These are phyloP conservation scores for Masticophis lateralis DNA, from an alignment of 2,797 vertebrate species.

Conservation along the genomic window DNA sequence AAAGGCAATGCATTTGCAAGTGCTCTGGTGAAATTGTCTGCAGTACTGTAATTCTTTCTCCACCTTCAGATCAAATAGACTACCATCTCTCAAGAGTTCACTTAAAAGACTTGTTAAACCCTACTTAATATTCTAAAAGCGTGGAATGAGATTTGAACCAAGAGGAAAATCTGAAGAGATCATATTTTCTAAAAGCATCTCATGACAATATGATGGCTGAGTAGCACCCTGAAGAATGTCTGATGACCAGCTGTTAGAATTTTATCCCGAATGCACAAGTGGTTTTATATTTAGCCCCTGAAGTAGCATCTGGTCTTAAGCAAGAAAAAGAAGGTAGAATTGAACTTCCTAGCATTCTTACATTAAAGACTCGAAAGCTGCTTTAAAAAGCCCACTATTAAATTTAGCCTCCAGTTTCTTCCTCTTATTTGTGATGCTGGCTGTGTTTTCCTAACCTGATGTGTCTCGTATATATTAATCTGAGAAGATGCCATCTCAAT, in stretches of 20 bases:
- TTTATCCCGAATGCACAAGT: slow-evolving; percentile 56
- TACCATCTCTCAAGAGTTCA: slow-evolving; percentile 58
- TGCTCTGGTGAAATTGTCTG: slow-evolving; percentile 33
- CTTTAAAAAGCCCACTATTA: slow-evolving; percentile 15
- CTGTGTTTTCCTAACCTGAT: background rate
- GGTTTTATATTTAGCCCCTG: slow-evolving; percentile 50
- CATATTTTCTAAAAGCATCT: slow-evolving; percentile 57
- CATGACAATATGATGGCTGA: slow-evolving; percentile 59
- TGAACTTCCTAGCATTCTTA: background rate
- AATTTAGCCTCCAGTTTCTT: background rate
- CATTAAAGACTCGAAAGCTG: background rate
- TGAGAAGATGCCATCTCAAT: background rate
- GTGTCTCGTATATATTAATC: background rate
- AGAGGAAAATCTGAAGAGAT: slow-evolving; percentile 48
- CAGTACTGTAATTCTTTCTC: background rate
- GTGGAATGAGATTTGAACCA: slow-evolving; percentile 51
- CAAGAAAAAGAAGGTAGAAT: slow-evolving; percentile 40
- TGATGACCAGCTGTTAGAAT: slow-evolving; percentile 51
- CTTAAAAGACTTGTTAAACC: slow-evolving; percentile 67
- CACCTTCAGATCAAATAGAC: slow-evolving; percentile 36
- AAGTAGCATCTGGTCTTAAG: slow-evolving; percentile 39
- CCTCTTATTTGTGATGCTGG: background rate
- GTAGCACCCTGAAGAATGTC: slow-evolving; percentile 54
- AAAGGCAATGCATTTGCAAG: slow-evolving; percentile 26
- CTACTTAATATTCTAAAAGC: slow-evolving; percentile 60